These are phyloP conservation scores for Cistogaster globosa DNA, from an alignment of 2,888 invertebrate species.

Conservation along the genomic window DNA sequence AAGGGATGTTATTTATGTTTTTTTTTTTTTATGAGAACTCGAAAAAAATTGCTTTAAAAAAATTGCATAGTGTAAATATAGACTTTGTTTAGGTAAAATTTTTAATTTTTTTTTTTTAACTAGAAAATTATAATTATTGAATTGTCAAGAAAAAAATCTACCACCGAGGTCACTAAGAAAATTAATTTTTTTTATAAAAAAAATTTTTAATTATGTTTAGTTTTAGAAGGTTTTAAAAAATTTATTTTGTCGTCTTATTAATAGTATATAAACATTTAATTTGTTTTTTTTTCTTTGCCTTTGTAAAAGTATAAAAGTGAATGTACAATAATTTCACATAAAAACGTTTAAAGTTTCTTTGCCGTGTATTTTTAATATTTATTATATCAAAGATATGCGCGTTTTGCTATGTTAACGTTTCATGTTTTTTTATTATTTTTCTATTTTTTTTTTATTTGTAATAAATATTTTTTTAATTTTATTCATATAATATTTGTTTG, in stretches of 20 bases:
- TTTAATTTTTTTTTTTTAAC: no score
- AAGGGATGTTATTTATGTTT: no score
- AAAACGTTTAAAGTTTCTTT: conserved; percentile 58
- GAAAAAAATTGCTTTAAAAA: no score
- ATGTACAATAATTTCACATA: conserved; percentile 72
- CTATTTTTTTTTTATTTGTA: conserved; percentile 16
- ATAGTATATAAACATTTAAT: conserved; percentile 29
- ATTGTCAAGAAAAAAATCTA: conserved; percentile 3
- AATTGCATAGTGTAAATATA: no score
- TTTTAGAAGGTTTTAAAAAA: conserved; percentile 20
- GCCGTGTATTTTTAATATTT: conserved; percentile 45
- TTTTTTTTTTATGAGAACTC: no score
- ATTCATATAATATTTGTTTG: conserved; percentile 49
- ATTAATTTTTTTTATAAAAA: conserved; percentile 15
- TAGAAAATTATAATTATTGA: not conserved
- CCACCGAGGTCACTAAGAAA: conserved; percentile 37
- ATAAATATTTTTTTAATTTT: conserved; percentile 41
- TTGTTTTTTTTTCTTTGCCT: conserved; percentile 64
- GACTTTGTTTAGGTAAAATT: no score
- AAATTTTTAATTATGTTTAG: conserved; percentile 5
- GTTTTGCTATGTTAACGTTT: conserved; percentile 80
- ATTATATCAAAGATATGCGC: conserved; percentile 78
- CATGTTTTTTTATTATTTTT: conserved; percentile 36
- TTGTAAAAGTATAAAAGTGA: conserved; percentile 82
- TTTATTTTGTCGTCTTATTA: not conserved